These are phyloP conservation scores for Schizothorax lantsangensis DNA, from an alignment of 2,797 vertebrate genomes.

Conservation along the genomic window DNA sequence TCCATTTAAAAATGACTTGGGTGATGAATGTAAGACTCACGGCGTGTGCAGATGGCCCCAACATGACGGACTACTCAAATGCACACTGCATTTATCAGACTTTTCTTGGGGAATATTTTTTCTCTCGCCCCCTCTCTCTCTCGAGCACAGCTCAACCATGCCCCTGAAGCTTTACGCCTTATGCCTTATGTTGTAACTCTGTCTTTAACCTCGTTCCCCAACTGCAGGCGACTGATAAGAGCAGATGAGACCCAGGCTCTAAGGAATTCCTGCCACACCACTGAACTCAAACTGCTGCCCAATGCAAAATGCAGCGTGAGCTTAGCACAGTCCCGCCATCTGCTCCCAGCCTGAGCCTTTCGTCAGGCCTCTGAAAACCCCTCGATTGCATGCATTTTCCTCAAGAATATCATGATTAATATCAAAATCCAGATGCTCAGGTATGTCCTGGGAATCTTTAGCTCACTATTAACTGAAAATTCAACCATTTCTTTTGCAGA, in stretches of 20 bases:
- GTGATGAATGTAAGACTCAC: conserved; percentile 44
- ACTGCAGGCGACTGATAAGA: conserved; percentile 51
- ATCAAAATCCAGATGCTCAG: conserved; percentile 23
- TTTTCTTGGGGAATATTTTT: conserved; percentile 40
- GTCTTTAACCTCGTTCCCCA: conserved; percentile 57
- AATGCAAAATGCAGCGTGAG: conserved; percentile 43
- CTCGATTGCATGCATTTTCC: conserved; percentile 3
- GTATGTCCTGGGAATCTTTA: not conserved
- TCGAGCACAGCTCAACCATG: conserved; percentile 14
- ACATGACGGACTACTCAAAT: conserved; percentile 46
- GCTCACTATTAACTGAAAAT: not conserved
- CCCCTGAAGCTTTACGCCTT: conserved; percentile 47
- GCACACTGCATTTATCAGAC: conserved; percentile 52
- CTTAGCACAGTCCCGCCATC: conserved; percentile 31
- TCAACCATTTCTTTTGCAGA: not conserved
- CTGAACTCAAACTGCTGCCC: conserved; percentile 47
- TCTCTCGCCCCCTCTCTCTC: conserved; percentile 7
- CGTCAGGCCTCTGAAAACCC: conserved; percentile 32
- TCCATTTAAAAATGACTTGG: conserved; percentile 53
- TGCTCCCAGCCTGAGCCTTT: conserved; percentile 42
- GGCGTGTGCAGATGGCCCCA: conserved; percentile 42
- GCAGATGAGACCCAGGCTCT: conserved; percentile 50
- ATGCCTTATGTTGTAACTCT: conserved; percentile 53
- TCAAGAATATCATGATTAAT: conserved; percentile 14
- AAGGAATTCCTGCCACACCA: conserved; percentile 52